These are phyloP conservation scores for Brachionus rotundiformis DNA, from an alignment of 1,140 invertebrate species.

Conservation along the genomic window DNA sequence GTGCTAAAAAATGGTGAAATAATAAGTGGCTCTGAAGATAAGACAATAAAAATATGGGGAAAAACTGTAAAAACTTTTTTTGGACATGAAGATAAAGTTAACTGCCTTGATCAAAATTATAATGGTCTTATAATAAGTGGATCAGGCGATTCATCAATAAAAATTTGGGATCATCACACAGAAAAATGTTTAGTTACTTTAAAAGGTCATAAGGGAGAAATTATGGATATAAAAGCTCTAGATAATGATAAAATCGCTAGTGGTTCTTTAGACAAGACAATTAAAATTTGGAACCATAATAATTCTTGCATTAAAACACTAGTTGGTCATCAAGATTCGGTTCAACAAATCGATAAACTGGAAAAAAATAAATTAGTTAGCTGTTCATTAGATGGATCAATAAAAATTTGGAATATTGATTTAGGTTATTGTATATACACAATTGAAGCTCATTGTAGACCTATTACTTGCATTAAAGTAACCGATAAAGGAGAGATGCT, in stretches of 20 bases:
- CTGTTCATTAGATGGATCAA: neutral
- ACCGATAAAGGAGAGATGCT: neutral
- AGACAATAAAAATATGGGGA: slow-evolving; percentile 4
- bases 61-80: neutral
- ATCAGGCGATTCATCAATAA: neutral
- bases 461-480: neutral
- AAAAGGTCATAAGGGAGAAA: neutral
- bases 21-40: slow-evolving; percentile 7
- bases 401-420: slow-evolving; percentile 28
- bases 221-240: neutral
- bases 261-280: neutral
- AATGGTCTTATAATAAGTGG: neutral
- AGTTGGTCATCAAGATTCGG: neutral
- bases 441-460: slow-evolving; percentile 23
- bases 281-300: slow-evolving; percentile 3
- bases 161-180: neutral
- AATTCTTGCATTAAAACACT: neutral
- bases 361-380: slow-evolving; percentile 2
- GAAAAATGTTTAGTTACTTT: neutral
- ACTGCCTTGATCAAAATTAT: neutral
- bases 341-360: neutral
- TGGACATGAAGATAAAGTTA: neutral
- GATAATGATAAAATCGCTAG: neutral
- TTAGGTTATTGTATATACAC: neutral
- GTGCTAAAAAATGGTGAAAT: neutral